Conservation (phyloP, 1,140 invertebrate genomes). For the Saccostrea cuccullata region DNA sequence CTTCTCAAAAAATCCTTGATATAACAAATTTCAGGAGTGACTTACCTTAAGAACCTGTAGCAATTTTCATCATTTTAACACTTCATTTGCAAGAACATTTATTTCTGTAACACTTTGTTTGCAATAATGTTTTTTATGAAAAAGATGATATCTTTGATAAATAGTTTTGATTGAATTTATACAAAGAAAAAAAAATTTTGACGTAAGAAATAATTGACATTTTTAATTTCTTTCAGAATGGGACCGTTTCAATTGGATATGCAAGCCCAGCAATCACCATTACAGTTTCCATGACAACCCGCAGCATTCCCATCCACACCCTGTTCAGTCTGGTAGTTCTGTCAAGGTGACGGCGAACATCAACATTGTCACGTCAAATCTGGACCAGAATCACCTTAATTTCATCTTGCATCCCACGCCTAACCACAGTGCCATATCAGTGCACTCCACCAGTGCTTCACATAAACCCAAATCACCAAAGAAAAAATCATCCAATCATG, state of each 20-base stretch:
- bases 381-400: constrained; percentile 38
- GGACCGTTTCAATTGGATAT: constrained; percentile 58
- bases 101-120: too few relatives aligned
- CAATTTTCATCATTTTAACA: too few relatives aligned
- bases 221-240: constrained; percentile 47
- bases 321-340: constrained; percentile 59
- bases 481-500: constrained; percentile 9
- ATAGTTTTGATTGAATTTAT: neutral
- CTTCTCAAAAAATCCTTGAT: too few relatives aligned
- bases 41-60: too few relatives aligned
- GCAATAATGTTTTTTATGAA: too few relatives aligned
- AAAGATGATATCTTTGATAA: too few relatives aligned
- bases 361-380: constrained; percentile 63
- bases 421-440: constrained; percentile 27
- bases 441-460: neutral
- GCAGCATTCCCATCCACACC: constrained; percentile 30
- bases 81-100: too few relatives aligned
- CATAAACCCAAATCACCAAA: neutral
- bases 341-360: constrained; percentile 72
- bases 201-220: neutral
- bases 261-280: constrained; percentile 53
- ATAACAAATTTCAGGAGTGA: too few relatives aligned
- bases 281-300: constrained; percentile 58
- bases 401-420: constrained; percentile 3
- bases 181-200: neutral